A percentile compares a stretch with the other conserved stretches of the same genome.
These are phyloP conservation scores for Tethea ocularis DNA, from an alignment of 2,888 invertebrate genomes.

Conservation along the genomic window DNA sequence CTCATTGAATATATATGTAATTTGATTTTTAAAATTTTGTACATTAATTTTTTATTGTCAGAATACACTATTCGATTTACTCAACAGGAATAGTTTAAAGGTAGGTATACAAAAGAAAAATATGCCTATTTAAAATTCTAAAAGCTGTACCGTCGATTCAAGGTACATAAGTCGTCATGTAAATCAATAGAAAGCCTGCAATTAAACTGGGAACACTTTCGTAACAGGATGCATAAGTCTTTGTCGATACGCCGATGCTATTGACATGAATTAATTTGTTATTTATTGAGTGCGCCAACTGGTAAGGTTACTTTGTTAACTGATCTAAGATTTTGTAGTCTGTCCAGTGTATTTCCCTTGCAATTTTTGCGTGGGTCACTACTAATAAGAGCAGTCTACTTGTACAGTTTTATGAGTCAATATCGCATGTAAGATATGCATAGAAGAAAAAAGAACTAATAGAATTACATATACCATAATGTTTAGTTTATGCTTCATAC, in stretches of 20 bases:
- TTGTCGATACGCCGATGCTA: constrained; percentile 25
- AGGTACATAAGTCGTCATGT: constrained; percentile 40
- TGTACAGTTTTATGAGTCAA: too few relatives aligned
- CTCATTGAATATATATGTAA: too few relatives aligned
- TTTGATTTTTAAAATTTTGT: too few relatives aligned
- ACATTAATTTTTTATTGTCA: too few relatives aligned
- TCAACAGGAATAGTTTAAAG: too few relatives aligned
- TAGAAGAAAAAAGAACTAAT: too few relatives aligned
- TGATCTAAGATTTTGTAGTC: constrained; percentile 11
- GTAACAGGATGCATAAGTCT: constrained; percentile 40
- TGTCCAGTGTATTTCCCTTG: neutral
- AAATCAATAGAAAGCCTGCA: constrained; percentile 63
- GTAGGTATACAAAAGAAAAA: too few relatives aligned
- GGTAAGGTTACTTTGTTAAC: constrained; percentile 18
- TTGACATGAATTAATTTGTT: constrained; percentile 51
- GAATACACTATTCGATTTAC: too few relatives aligned
- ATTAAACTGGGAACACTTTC: constrained; percentile 52
- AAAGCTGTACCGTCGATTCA: constrained; percentile 13
- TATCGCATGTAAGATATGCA: too few relatives aligned
- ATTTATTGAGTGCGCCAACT: constrained; percentile 38
- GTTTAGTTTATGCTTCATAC: too few relatives aligned
- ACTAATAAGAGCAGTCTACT: too few relatives aligned
- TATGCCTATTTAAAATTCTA: neutral
- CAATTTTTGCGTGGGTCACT: neutral
- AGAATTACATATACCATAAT: too few relatives aligned